Evolutionary conservation across 2,797 vertebrate species (phyloP).

Genomic region (Smutsia gigantea): DNA sequence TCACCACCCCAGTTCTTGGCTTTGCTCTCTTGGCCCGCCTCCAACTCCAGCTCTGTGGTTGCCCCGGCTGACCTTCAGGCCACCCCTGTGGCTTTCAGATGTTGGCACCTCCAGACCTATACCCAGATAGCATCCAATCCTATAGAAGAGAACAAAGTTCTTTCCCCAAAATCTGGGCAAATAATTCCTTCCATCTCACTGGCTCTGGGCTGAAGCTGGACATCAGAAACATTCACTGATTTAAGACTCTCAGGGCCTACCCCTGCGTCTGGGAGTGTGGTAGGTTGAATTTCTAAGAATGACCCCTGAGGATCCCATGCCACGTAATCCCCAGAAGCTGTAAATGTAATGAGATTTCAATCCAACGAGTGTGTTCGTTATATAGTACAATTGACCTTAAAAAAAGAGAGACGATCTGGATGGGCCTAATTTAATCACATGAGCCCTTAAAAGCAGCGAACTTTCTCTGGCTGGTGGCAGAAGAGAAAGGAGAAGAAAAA

Average conservation of each 20-base stretch:
- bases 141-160: background rate
- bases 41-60: background rate
- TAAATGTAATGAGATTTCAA: background rate
- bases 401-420: background rate
- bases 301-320: background rate
- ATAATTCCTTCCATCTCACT: background rate
- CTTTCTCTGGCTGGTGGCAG: background rate
- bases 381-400: background rate
- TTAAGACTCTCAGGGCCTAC: background rate
- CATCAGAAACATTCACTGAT: background rate
- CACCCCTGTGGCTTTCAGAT: background rate
- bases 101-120: background rate
- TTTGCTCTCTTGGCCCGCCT: background rate
- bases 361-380: background rate
- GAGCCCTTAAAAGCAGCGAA: background rate
- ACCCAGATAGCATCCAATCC: background rate
- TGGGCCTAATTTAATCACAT: background rate
- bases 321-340: background rate
- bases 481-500: background rate
- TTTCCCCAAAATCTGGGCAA: background rate
- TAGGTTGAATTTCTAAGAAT: background rate
- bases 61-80: background rate
- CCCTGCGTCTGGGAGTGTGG: background rate
- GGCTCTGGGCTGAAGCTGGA: background rate
- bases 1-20: background rate